Conservation (phyloP, 2,888 invertebrate genomes). For the Scrobipalpa costella region DNA sequence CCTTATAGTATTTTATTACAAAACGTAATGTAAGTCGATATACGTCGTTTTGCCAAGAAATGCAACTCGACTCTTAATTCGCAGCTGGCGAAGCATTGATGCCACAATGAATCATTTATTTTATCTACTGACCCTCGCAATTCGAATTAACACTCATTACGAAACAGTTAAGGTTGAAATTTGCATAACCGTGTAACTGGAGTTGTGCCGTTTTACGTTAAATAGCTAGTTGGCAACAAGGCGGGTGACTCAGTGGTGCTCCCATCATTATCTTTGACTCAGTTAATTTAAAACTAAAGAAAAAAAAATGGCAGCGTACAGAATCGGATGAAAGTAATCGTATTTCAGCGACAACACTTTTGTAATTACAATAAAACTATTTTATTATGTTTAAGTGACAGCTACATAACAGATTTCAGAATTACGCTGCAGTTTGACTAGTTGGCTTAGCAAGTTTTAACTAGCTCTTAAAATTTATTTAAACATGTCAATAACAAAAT, state of each 20-base stretch:
- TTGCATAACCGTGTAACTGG: constrained; percentile 44
- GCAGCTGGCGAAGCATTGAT: constrained; percentile 58
- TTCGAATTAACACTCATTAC: constrained; percentile 39
- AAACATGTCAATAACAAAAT: too few species aligned
- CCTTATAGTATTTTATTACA: constrained; percentile 44
- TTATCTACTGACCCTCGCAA: constrained; percentile 44
- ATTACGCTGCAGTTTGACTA: background rate
- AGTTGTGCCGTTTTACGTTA: constrained; percentile 45
- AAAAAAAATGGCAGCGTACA: constrained; percentile 43
- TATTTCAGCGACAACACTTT: constrained; percentile 24
- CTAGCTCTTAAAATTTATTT: background rate
- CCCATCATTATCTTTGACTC: constrained; percentile 58
- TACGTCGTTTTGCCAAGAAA: constrained; percentile 55
- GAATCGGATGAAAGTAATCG: constrained; percentile 38
- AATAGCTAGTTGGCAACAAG: constrained; percentile 59
- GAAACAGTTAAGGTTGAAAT: constrained; percentile 50
- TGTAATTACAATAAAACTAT: constrained; percentile 7
- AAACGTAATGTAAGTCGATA: constrained; percentile 61
- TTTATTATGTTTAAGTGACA: background rate
- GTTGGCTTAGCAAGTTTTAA: background rate
- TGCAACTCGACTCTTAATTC: constrained; percentile 66
- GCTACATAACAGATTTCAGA: background rate
- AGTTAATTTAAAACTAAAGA: constrained; percentile 40
- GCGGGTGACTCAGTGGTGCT: constrained; percentile 68
- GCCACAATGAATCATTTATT: constrained; percentile 63